phyloP scores from a whole-genome alignment of 2,113 vertebrate genomes.

The Apteryx mantelli region DNA sequence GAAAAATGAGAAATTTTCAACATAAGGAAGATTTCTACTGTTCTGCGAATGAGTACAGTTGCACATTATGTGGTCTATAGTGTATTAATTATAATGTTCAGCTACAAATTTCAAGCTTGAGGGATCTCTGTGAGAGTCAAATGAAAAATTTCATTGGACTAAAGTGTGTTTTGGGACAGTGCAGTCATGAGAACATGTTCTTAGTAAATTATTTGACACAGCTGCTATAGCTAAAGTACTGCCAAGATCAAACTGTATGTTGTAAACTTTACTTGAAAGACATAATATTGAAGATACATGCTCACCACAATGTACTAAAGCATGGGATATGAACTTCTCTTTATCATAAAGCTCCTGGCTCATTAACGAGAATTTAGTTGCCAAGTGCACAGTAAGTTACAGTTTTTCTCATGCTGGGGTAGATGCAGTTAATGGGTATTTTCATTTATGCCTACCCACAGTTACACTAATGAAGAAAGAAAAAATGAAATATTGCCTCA shows the following conservation, averaged over 20 bases:
- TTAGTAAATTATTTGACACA: conserved; percentile 26
- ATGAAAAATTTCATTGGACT: neutral
- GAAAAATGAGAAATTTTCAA: neutral
- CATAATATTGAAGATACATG: neutral
- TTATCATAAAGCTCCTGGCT: neutral
- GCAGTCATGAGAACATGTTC: neutral
- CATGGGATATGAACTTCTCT: neutral
- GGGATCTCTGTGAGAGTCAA: conserved; percentile 7
- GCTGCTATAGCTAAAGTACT: conserved; percentile 21
- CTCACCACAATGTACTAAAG: neutral
- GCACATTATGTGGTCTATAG: neutral
- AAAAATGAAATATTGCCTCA: neutral
- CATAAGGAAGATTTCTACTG: neutral
- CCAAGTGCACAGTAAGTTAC: neutral
- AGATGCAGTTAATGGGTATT: neutral
- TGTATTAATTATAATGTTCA: conserved; percentile 38
- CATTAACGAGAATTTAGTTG: neutral
- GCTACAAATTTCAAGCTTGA: conserved; percentile 6
- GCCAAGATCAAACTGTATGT: neutral
- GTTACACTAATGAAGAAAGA: neutral
- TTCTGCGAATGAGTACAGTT: neutral
- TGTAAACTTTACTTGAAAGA: neutral
- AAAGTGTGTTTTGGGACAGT: conserved; percentile 3
- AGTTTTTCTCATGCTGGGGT: fast-evolving
- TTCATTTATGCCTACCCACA: neutral